These are phyloP conservation scores for Poicephalus meyeri DNA, from an alignment of 2,113 vertebrate genomes.

Conservation along the genomic window DNA sequence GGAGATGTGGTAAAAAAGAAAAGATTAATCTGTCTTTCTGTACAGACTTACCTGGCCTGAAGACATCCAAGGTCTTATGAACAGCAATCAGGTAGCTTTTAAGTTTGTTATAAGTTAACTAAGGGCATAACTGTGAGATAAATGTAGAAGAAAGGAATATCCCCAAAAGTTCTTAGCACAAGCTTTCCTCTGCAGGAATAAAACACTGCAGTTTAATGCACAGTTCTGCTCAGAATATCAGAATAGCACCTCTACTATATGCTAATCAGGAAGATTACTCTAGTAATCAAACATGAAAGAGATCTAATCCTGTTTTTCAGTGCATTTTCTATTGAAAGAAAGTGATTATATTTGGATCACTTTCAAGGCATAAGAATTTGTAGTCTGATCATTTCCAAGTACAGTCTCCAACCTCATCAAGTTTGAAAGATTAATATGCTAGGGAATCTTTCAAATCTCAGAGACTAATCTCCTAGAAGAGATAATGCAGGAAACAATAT, in stretches of 20 bases:
- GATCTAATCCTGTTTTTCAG: neutral
- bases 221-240: neutral
- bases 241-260: neutral
- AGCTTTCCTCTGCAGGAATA: neutral
- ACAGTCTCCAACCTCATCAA: neutral
- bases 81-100: neutral
- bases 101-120: neutral
- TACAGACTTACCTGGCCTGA: neutral
- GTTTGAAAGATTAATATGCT: conserved; percentile 14
- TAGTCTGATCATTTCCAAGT: conserved; percentile 22
- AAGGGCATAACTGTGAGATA: neutral
- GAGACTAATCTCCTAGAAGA: neutral
- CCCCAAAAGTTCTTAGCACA: neutral
- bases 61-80: neutral
- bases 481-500: neutral
- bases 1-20: neutral
- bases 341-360: conserved; percentile 3
- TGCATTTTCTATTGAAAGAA: neutral
- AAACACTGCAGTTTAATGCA: neutral
- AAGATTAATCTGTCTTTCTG: neutral
- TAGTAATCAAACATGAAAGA: neutral
- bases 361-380: conserved; percentile 27
- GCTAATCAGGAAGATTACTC: conserved; percentile 19
- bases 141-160: neutral
- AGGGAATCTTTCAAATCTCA: neutral